Evolutionary conservation across 2,113 vertebrate genomes (phyloP).

Genomic region (Heterochromis multidens): DNA sequence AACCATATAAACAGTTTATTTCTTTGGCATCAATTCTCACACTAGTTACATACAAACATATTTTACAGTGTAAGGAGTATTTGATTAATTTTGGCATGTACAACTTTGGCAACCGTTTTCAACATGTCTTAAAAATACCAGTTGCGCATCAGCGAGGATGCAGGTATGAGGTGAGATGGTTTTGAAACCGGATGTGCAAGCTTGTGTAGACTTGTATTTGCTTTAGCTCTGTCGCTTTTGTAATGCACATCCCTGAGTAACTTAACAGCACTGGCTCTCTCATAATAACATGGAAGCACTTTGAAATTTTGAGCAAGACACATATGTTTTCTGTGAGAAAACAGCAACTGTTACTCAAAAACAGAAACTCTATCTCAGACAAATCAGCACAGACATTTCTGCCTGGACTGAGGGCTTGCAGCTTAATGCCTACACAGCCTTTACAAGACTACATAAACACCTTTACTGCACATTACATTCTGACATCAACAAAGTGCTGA

Average conservation of each 20-base stretch:
- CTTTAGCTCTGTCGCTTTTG: background rate
- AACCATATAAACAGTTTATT: constrained; percentile 56
- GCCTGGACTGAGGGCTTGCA: background rate
- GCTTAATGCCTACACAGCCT: background rate
- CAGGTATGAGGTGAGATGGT: background rate
- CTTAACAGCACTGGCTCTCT: background rate
- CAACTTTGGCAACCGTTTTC: constrained; percentile 21
- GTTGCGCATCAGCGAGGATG: background rate
- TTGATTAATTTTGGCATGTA: constrained; percentile 19
- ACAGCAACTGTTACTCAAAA: rapidly evolving
- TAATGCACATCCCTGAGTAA: constrained; percentile 5
- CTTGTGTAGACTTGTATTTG: background rate
- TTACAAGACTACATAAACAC: background rate
- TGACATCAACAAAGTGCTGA: constrained; percentile 41
- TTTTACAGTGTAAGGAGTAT: constrained; percentile 11
- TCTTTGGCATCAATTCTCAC: constrained; percentile 51
- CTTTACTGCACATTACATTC: constrained; percentile 23
- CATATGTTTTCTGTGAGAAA: background rate
- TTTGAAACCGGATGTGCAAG: background rate
- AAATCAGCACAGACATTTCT: background rate
- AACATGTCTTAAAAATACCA: background rate
- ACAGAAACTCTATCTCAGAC: background rate
- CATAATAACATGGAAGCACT: background rate
- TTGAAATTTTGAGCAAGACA: background rate
- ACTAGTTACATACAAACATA: constrained; percentile 63